These are phyloP conservation scores for Pterois miles DNA, from an alignment of 2,797 vertebrate species.

Conservation along the genomic window DNA sequence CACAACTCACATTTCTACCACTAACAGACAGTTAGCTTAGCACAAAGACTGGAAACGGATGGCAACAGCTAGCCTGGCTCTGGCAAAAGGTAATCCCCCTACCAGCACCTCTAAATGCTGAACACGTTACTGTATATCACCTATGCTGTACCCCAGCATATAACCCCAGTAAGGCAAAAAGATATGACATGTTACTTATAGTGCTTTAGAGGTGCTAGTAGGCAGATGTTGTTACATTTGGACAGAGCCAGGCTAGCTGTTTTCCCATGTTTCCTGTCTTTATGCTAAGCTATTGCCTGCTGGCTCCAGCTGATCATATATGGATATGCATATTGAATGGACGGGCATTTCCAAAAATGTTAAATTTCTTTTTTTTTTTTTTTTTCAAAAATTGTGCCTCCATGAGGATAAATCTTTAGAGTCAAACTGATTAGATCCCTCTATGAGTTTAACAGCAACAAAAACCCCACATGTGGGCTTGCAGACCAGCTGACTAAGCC, in stretches of 20 bases:
- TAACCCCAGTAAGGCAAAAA: no score
- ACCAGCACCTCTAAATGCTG: no score
- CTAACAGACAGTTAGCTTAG: no score
- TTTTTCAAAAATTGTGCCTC: background rate
- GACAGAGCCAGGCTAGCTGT: background rate
- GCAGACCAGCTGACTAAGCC: conserved; percentile 13
- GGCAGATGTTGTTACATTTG: no score
- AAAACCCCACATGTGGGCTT: background rate
- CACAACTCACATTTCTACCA: background rate
- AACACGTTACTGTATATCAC: no score
- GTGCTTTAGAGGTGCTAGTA: background rate
- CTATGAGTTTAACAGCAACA: conserved; percentile 4
- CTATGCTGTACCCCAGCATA: no score
- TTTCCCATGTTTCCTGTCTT: background rate
- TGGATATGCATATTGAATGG: background rate
- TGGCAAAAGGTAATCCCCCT: no score
- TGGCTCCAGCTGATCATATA: background rate
- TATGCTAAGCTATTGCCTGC: background rate
- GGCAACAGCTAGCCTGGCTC: no score
- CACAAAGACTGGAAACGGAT: no score
- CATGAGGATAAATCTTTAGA: background rate
- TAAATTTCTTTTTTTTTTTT: no score
- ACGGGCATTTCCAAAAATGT: background rate
- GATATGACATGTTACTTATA: background rate
- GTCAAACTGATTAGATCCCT: background rate